phyloP scores from a whole-genome alignment of 2,113 vertebrate species.

The Ammodytes dubius region DNA sequence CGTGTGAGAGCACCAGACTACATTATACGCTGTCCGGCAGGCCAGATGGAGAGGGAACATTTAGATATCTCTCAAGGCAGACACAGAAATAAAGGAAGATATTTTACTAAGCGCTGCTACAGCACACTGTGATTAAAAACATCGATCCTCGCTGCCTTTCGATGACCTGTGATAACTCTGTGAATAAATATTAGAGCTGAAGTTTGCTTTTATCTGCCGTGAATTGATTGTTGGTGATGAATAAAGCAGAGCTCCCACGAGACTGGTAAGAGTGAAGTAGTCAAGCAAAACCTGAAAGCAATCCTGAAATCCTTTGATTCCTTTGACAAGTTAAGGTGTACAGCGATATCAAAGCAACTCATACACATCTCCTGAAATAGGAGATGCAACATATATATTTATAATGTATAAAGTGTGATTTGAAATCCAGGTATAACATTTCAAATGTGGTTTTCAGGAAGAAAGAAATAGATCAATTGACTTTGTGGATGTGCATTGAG shows the following conservation, averaged over 20 bases:
- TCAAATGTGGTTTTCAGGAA: not conserved
- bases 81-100: not conserved
- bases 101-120: not conserved
- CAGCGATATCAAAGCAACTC: conserved; percentile 3
- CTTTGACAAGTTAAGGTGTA: conserved; percentile 3
- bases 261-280: not conserved
- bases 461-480: not conserved
- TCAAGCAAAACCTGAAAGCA: conserved; percentile 6
- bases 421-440: not conserved
- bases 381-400: not conserved
- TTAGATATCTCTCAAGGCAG: not conserved
- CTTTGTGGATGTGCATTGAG: not conserved
- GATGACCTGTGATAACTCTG: conserved; percentile 21
- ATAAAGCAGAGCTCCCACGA: conserved; percentile 22
- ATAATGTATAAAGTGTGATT: not conserved
- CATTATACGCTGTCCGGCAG: not conserved
- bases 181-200: conserved; percentile 17
- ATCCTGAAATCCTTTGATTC: conserved; percentile 9
- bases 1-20: not conserved
- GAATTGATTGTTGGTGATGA: conserved; percentile 32
- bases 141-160: not conserved
- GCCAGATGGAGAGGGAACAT: not conserved
- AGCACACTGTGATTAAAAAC: conserved; percentile 8
- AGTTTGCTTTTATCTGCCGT: conserved; percentile 27
- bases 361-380: not conserved